phyloP scores from a whole-genome alignment of 1,140 invertebrate species.

The Formica selysi region DNA sequence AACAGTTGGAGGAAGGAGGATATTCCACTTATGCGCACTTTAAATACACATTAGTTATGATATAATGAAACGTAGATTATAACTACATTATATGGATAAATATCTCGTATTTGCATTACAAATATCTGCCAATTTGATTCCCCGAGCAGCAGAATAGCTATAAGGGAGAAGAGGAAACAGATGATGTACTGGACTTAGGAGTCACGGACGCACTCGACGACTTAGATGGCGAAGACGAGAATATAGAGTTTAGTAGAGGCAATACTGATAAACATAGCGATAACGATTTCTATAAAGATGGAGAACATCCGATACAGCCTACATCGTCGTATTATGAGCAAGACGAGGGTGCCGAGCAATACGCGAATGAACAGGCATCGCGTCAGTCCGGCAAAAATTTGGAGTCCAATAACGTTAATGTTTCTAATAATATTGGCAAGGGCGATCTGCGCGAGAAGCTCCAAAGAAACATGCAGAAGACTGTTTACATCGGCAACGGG shows the following conservation, averaged over 20 bases:
- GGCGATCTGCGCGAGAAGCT: conserved; percentile 82
- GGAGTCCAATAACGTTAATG: conserved; percentile 47
- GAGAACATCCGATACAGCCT: conserved; percentile 65
- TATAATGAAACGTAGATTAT: conserved; percentile 66
- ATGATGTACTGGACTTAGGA: conserved; percentile 85
- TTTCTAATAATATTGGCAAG: conserved; percentile 58
- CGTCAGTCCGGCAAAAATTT: conserved; percentile 62
- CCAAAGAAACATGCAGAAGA: conserved; percentile 76
- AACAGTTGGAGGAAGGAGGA: background rate
- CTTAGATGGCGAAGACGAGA: conserved; percentile 85
- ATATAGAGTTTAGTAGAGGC: conserved; percentile 81
- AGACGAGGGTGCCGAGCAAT: conserved; percentile 63
- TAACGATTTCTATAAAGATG: conserved; percentile 79
- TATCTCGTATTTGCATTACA: conserved; percentile 72
- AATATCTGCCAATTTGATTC: conserved; percentile 85
- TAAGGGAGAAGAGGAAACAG: conserved; percentile 86
- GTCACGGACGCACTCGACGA: conserved; percentile 85
- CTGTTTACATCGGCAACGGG: conserved; percentile 74
- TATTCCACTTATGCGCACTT: background rate
- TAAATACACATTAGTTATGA: conserved; percentile 25
- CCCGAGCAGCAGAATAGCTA: conserved; percentile 85
- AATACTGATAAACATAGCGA: conserved; percentile 72
- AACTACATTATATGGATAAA: conserved; percentile 63
- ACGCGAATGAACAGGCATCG: conserved; percentile 65
- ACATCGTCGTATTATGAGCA: conserved; percentile 72